These are phyloP conservation scores for Camponotus pennsylvanicus DNA, from an alignment of 1,140 invertebrate species.

Conservation along the genomic window DNA sequence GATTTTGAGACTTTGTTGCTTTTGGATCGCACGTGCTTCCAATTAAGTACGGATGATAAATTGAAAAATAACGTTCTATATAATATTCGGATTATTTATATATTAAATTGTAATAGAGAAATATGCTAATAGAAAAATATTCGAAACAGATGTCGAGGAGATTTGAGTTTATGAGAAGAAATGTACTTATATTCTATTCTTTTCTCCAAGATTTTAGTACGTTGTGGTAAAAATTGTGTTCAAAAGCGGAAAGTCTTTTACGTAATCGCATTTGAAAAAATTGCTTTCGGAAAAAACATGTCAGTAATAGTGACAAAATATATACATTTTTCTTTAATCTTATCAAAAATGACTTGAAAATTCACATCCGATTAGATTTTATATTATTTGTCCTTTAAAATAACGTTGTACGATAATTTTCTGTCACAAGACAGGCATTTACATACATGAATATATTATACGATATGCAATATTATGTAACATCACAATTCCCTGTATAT, in stretches of 20 bases:
- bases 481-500: not conserved
- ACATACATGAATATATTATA: not conserved
- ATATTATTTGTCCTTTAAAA: not conserved
- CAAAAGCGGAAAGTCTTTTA: too few relatives aligned
- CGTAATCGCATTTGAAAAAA: too few relatives aligned
- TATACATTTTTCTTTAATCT: too few relatives aligned
- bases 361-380: not conserved
- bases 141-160: too few relatives aligned
- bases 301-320: too few relatives aligned
- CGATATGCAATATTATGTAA: slow-evolving; percentile 9
- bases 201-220: too few relatives aligned
- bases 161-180: too few relatives aligned
- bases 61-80: not conserved
- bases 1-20: slow-evolving; percentile 20
- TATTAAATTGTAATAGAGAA: not conserved
- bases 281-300: too few relatives aligned
- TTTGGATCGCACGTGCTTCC: not conserved
- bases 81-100: not conserved
- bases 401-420: not conserved
- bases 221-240: too few relatives aligned
- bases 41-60: slow-evolving; percentile 18
- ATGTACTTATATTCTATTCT: too few relatives aligned
- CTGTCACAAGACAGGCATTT: too few relatives aligned
- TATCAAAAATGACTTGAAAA: too few relatives aligned
- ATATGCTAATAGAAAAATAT: not conserved